Conservation (phyloP, 2,113 vertebrate species). For the Clarias macrocephalus region DNA sequence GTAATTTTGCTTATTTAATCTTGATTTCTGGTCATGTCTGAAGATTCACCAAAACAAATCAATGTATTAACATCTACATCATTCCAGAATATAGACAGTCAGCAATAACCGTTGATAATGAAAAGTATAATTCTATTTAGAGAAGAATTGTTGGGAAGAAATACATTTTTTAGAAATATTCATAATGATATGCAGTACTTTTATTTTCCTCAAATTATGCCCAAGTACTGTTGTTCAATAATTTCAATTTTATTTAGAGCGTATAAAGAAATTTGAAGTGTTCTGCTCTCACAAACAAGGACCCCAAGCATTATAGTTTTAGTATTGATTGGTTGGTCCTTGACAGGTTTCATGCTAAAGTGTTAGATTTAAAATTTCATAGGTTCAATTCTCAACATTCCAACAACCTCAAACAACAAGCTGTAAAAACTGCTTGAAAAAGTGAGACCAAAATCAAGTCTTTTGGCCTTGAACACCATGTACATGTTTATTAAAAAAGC, state of each 20-base stretch:
- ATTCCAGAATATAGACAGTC: neutral
- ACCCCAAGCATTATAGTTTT: neutral
- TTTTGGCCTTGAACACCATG: neutral
- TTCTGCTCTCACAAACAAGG: neutral
- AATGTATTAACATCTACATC: neutral
- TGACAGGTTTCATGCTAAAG: no score
- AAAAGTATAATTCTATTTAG: neutral
- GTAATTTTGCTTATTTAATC: conserved; percentile 3
- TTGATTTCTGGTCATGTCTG: neutral
- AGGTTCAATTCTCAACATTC: neutral
- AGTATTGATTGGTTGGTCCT: neutral
- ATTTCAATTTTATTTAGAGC: neutral
- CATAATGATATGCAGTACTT: neutral
- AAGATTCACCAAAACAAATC: neutral
- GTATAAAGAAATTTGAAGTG: neutral
- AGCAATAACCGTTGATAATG: neutral
- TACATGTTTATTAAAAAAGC: neutral
- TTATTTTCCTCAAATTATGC: neutral
- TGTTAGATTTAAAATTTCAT: neutral
- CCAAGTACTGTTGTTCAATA: neutral
- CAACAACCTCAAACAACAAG: neutral
- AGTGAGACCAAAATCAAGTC: neutral
- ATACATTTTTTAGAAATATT: neutral
- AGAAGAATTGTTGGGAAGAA: neutral
- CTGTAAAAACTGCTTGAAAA: neutral